Evolutionary conservation across 2,113 vertebrate species (phyloP).

Genomic region (Peromyscus leucopus): DNA sequence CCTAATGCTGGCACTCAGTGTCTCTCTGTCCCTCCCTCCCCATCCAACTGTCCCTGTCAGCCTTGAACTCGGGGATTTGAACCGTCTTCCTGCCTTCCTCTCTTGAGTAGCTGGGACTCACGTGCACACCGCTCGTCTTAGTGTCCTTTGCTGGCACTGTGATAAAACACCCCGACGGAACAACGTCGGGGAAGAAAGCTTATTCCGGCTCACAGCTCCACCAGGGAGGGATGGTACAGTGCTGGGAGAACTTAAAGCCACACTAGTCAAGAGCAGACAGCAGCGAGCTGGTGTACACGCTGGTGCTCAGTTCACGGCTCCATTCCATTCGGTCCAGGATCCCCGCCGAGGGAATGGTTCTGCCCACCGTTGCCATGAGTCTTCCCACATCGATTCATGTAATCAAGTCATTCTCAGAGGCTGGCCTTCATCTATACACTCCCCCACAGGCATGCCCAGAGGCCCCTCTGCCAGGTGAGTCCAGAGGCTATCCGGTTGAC

Average conservation of each 20-base stretch:
- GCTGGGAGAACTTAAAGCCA: neutral
- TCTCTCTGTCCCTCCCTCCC: too few species aligned
- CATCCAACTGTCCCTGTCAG: neutral
- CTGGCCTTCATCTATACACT: neutral
- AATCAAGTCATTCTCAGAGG: neutral
- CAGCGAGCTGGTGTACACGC: neutral
- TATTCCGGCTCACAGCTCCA: neutral
- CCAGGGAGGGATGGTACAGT: too few species aligned
- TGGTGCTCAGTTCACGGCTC: neutral
- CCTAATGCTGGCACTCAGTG: neutral
- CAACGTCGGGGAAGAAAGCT: neutral
- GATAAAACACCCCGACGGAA: neutral
- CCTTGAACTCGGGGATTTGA: neutral
- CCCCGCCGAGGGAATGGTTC: neutral
- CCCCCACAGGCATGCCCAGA: neutral
- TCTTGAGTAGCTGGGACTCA: neutral
- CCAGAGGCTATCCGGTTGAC: neutral
- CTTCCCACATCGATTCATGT: neutral
- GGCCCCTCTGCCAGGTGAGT: neutral
- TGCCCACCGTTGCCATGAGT: neutral
- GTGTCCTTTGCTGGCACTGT: neutral
- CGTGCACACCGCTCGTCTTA: accelerated
- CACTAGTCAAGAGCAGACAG: neutral
- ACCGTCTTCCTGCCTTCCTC: neutral
- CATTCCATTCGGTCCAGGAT: neutral